Conservation (phyloP, 2,113 vertebrate genomes). For the Pseudolaguvia tuberculata region DNA sequence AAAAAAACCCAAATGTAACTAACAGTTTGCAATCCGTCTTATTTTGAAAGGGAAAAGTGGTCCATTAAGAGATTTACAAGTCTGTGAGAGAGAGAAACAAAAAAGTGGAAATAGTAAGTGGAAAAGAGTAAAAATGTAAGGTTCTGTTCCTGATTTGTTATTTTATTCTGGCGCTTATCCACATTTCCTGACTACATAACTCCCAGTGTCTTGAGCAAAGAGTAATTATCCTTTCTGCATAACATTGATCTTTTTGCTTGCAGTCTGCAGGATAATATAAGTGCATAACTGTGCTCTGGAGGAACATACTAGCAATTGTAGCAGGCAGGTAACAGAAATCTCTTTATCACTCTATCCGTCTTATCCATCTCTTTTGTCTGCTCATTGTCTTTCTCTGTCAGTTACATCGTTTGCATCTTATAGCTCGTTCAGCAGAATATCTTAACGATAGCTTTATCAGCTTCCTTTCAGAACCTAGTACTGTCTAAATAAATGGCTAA, state of each 20-base stretch:
- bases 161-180: conserved; percentile 25
- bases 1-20: too few relatives aligned
- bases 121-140: conserved; percentile 3
- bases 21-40: neutral
- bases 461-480: conserved; percentile 29
- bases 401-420: conserved; percentile 1
- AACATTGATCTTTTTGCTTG: conserved; percentile 43
- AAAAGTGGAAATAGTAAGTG: neutral
- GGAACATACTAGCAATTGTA: conserved; percentile 37
- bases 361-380: conserved; percentile 19
- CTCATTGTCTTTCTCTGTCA: conserved; percentile 8
- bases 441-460: conserved; percentile 12
- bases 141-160: conserved; percentile 1
- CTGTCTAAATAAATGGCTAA: conserved; percentile 34
- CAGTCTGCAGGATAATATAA: conserved; percentile 36
- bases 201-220: conserved; percentile 17
- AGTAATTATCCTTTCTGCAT: conserved; percentile 31
- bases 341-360: conserved; percentile 1
- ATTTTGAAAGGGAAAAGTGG: neutral
- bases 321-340: conserved; percentile 40
- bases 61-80: neutral
- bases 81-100: neutral
- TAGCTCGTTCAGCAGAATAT: conserved; percentile 22
- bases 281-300: conserved; percentile 30
- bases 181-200: conserved; percentile 34